Evolutionary conservation across 2,888 invertebrate genomes (phyloP).

Genomic region (Pemphredon lugubris): DNA sequence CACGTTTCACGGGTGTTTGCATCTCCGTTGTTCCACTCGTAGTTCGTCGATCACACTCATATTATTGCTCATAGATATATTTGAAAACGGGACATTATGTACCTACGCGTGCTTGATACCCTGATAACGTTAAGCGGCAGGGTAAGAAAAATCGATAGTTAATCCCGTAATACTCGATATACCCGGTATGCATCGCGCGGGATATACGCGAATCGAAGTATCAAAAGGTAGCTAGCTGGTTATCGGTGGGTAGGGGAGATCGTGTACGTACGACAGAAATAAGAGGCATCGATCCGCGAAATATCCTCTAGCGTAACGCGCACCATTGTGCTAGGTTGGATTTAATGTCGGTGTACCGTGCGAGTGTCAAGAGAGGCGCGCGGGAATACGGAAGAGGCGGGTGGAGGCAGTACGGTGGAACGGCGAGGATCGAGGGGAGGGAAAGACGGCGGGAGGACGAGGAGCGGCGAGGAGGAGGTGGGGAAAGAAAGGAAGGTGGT

Average conservation of each 20-base stretch:
- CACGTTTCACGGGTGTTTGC: no score
- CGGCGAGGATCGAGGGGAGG: slow-evolving; percentile 20
- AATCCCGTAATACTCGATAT: no score
- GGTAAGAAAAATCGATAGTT: no score
- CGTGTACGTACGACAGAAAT: no score
- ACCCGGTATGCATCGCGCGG: no score
- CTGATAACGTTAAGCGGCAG: no score
- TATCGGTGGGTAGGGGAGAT: no score
- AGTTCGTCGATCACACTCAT: no score
- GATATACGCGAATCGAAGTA: not conserved
- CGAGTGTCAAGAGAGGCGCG: slow-evolving; percentile 59
- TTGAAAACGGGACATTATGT: no score
- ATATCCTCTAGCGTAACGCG: slow-evolving; percentile 70
- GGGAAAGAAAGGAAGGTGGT: slow-evolving; percentile 57
- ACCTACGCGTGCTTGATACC: no score
- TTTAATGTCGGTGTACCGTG: slow-evolving; percentile 70
- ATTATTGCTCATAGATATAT: no score
- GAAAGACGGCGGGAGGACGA: slow-evolving; percentile 52
- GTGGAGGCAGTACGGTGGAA: slow-evolving; percentile 12
- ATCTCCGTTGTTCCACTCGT: no score
- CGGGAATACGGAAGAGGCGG: slow-evolving; percentile 51
- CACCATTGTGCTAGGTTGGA: slow-evolving; percentile 70
- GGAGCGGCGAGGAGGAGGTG: slow-evolving; percentile 2
- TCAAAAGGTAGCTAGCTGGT: not conserved
- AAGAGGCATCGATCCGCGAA: slow-evolving; percentile 75